Evolutionary conservation across 2,888 invertebrate genomes (phyloP).

Genomic region (Cephus runcator): DNA sequence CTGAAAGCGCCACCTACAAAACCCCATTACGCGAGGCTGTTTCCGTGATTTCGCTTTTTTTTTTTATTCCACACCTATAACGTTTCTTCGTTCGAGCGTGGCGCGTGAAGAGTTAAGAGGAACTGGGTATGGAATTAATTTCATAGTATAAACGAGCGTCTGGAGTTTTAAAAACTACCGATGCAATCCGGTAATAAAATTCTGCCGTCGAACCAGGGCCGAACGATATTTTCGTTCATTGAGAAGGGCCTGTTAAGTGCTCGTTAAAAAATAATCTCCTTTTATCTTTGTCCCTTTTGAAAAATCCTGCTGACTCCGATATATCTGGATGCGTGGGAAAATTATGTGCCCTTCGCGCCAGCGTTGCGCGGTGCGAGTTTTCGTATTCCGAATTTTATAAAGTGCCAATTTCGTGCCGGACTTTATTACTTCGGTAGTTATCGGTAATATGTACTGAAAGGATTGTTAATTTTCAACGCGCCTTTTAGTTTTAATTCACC

Average conservation of each 20-base stretch:
- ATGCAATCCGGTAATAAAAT: neutral
- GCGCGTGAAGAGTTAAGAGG: neutral
- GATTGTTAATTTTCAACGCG: neutral
- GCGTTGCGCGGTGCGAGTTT: neutral
- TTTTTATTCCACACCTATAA: neutral
- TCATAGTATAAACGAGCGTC: neutral
- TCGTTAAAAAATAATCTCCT: slow-evolving; percentile 40
- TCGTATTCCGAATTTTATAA: slow-evolving; percentile 1
- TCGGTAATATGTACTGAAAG: neutral
- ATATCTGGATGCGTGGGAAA: slow-evolving; percentile 35
- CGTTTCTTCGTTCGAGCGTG: neutral
- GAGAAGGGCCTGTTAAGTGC: slow-evolving; percentile 39
- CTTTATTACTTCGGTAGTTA: neutral
- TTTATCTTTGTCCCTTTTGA: slow-evolving; percentile 37
- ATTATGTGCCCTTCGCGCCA: neutral
- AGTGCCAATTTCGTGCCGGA: neutral
- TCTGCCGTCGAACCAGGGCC: neutral
- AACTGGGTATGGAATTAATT: no score
- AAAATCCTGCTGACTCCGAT: slow-evolving; percentile 31
- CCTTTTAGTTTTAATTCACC: no score
- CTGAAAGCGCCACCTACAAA: neutral
- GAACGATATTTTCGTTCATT: slow-evolving; percentile 29
- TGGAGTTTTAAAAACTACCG: neutral
- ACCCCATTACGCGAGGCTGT: neutral
- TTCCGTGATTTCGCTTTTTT: neutral